A percentile compares a stretch with the other conserved stretches of the same genome.
Conservation (phyloP, 2,113 vertebrate species). For the Sphaerodactylus townsendi region DNA sequence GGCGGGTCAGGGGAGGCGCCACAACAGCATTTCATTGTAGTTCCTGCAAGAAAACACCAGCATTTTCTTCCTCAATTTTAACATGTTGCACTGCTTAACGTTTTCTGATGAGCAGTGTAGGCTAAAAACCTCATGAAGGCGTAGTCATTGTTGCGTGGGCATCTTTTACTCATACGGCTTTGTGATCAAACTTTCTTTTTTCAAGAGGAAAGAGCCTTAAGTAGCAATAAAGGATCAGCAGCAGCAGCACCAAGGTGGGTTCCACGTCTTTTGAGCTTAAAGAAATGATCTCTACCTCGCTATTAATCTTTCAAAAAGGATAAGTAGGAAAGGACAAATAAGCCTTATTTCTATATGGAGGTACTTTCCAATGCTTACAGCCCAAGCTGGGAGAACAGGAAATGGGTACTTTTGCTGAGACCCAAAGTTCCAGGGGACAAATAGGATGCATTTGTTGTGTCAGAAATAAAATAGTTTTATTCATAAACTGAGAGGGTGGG, state of each 20-base stretch:
- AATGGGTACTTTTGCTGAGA: no score
- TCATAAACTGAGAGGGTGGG: no score
- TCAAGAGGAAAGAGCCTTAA: not conserved
- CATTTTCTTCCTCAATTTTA: not conserved
- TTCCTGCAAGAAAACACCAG: not conserved
- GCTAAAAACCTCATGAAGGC: not conserved
- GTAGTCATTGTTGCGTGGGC: not conserved
- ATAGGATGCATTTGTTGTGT: no score
- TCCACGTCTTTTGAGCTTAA: not conserved
- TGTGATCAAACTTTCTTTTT: not conserved
- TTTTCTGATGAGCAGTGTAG: not conserved
- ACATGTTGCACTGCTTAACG: not conserved
- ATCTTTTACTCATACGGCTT: not conserved
- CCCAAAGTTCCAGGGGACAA: no score
- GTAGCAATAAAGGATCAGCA: not conserved
- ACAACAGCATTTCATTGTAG: no score
- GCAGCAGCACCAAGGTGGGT: not conserved
- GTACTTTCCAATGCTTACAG: not conserved
- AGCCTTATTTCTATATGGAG: not conserved
- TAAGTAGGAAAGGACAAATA: not conserved
- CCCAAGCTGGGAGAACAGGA: no score
- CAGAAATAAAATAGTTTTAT: no score
- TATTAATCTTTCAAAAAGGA: not conserved
- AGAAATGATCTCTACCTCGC: not conserved
- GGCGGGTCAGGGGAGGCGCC: no score